Percentiles rank a stretch among this genome's conserved stretches.
Evolutionary conservation across 2,888 invertebrate species (phyloP).

Genomic region (Hyppa rectilinea): DNA sequence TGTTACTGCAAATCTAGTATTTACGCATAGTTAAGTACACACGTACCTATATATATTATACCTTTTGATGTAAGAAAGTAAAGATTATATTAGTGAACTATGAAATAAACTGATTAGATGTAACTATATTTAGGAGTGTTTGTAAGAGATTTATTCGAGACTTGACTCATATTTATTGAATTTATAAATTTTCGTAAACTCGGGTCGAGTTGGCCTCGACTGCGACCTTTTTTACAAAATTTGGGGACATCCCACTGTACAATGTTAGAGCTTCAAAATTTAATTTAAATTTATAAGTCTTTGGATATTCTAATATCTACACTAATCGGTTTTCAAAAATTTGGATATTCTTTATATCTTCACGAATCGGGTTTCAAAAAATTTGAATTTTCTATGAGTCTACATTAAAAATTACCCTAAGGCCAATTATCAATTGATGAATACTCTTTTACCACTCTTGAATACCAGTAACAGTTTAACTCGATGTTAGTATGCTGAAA

Average conservation of each 20-base stretch:
- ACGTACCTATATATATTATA: slow-evolving; percentile 15
- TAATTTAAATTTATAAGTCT: not conserved
- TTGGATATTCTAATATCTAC: not conserved
- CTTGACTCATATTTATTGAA: slow-evolving; percentile 58
- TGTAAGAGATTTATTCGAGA: slow-evolving; percentile 56
- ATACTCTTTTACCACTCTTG: slow-evolving; percentile 49
- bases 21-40: not conserved
- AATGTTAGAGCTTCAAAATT: slow-evolving; percentile 21
- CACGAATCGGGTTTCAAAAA: not conserved
- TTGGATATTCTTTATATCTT: not conserved
- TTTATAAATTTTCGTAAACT: slow-evolving; percentile 57
- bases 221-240: slow-evolving; percentile 62
- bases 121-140: slow-evolving; percentile 51
- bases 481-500: not conserved
- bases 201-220: slow-evolving; percentile 45
- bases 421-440: slow-evolving; percentile 4
- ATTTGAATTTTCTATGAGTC: not conserved
- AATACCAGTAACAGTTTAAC: slow-evolving; percentile 15
- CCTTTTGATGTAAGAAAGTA: slow-evolving; percentile 36
- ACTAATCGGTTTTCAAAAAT: not conserved
- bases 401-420: not conserved
- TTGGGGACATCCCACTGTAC: slow-evolving; percentile 49
- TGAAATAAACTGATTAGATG: slow-evolving; percentile 62
- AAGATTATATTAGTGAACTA: slow-evolving; percentile 47
- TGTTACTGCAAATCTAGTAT: slow-evolving; percentile 41